These are phyloP conservation scores for Pomatostomus ruficeps DNA, from an alignment of 2,113 vertebrate genomes.

Conservation along the genomic window DNA sequence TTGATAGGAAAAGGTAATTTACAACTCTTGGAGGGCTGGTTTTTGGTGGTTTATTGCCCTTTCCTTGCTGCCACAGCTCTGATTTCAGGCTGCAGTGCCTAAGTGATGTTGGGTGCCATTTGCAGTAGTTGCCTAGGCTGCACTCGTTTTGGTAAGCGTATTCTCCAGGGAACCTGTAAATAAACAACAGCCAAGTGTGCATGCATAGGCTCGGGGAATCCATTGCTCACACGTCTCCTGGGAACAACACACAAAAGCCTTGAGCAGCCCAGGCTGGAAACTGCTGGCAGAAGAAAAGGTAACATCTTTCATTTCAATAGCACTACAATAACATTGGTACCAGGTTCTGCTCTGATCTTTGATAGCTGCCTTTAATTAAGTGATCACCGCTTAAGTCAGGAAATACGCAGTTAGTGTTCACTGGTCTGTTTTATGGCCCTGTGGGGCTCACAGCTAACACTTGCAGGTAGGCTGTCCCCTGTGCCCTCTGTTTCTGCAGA, in stretches of 20 bases:
- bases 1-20: background rate
- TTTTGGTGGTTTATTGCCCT: background rate
- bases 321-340: background rate
- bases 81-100: background rate
- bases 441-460: background rate
- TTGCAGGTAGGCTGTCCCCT: background rate
- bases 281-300: background rate
- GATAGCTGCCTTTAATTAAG: constrained; percentile 26
- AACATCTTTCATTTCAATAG: background rate
- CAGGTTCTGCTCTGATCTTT: constrained; percentile 1
- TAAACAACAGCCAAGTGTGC: background rate
- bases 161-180: background rate
- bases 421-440: background rate
- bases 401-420: background rate
- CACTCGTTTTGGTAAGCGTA: background rate
- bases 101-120: background rate
- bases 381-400: background rate
- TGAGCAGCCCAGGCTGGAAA: background rate
- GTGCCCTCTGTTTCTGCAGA: background rate
- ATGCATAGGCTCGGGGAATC: background rate
- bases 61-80: background rate
- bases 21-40: background rate
- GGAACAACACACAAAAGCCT: background rate
- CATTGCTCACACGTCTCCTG: background rate
- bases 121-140: background rate